Base-by-base conservation (phyloP, 2,113 vertebrate genomes). In the Setophaga kirtlandii region DNA sequence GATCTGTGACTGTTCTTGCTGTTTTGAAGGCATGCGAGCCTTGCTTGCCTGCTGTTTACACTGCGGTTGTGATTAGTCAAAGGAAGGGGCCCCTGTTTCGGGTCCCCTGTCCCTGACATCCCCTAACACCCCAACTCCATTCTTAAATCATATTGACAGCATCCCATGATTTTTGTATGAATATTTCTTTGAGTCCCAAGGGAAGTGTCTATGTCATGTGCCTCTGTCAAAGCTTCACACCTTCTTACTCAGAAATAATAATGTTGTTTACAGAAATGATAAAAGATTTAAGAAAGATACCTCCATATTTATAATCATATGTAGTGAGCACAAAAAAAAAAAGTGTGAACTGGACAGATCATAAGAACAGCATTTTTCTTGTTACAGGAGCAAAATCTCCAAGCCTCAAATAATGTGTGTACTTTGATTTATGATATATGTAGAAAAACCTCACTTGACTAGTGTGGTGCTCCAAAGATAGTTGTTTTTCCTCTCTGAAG, bases 11-110 rank as follows among this genome's bases (percentile, higher is more conserved):
- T 60, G 3, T 68, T 49, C 22, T 71, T 8, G n/a, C 5, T 39
- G 33, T 88, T 42, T 58, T 53, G 41, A 76, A 83, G 22, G 42
- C 2, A 2, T 7, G 3, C 0, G 0, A 39, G 6, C 7, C 75
- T 79, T 55, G 25, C 33, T 83, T 79, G 15, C 30, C 25, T 78
- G 7, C 31, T 35, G 28, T 23, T 46, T 63, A 28, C 11, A 13
- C 17, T 15, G 12, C 35, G 35, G 35, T 31, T 80, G 44, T 76
- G 15, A 12, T 71, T 59, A 68, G 49, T 18, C 1, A 3, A 64
- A 77, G 53, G n/a, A 80, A 47, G 35, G 10, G 20, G 23, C 18
- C 23, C 17, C 55, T 12, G 12, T 56, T 21, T 56, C 8, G 12
- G 33, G 33, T 33, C 12, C 39, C 27, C 14, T 41, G 25, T 17